Evolutionary conservation across 1,140 invertebrate genomes (phyloP).

Genomic region (Bombyx mori): ASM3026992v2 NC_085131.1:6631501-6632000

Average conservation of each 20-base stretch:
- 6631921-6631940: constrained; percentile 41
- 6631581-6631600: no score
- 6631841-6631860: constrained; percentile 45
- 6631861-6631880: constrained; percentile 43
- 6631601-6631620: no score
- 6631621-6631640: no score
- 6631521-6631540: no score
- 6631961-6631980: constrained; percentile 45
- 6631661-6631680: no score
- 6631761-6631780: constrained; percentile 50
- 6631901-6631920: constrained; percentile 36
- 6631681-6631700: constrained; percentile 34
- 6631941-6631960: constrained; percentile 44
- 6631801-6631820: constrained; percentile 55
- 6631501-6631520: no score
- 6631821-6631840: constrained; percentile 44
- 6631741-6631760: constrained; percentile 60
- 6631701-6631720: constrained; percentile 52
- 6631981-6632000: constrained; percentile 50
- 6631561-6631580: no score
- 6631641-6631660: no score
- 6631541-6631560: no score
- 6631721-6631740: constrained; percentile 72
- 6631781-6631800: constrained; percentile 46
- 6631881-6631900: constrained; percentile 55